Conservation (phyloP, 2,888 invertebrate species). For the Electrophaes corylata region DNA sequence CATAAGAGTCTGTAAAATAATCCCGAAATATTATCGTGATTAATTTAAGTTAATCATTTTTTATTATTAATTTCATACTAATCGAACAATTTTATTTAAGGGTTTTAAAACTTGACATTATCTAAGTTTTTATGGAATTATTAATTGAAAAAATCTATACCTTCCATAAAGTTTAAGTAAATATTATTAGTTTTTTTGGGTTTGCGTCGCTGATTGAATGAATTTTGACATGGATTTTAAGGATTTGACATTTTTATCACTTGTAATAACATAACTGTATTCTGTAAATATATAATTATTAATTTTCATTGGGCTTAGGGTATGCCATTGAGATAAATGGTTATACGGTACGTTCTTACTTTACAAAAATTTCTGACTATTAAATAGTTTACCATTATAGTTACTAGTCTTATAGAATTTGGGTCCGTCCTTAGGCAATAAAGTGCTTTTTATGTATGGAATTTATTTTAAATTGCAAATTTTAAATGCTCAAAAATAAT, state of each 20-base stretch:
- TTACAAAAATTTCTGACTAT: constrained; percentile 15
- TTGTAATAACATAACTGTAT: constrained; percentile 7
- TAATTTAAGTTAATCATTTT: not conserved
- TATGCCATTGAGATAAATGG: constrained; percentile 32
- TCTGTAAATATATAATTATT: constrained; percentile 29
- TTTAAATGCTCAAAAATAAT: not conserved
- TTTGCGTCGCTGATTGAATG: constrained; percentile 1
- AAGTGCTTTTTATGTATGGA: not conserved
- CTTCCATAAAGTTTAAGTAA: too few relatives aligned
- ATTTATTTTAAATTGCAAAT: not conserved
- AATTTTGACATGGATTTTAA: constrained; percentile 14
- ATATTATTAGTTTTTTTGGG: not conserved
- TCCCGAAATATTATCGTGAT: not conserved
- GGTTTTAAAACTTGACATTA: constrained; percentile 35
- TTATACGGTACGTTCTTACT: constrained; percentile 21
- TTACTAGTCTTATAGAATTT: constrained; percentile 47
- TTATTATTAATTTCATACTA: constrained; percentile 2
- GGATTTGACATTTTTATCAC: constrained; percentile 11
- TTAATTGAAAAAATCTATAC: not conserved
- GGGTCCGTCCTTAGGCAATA: constrained; percentile 56
- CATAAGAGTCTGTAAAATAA: not conserved
- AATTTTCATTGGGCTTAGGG: constrained; percentile 26
- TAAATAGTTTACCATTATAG: constrained; percentile 26
- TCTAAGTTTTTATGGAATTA: constrained; percentile 1
- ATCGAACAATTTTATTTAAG: constrained; percentile 36